phyloP scores from a whole-genome alignment of 2,113 vertebrate genomes.

The Dromaius novaehollandiae region DNA sequence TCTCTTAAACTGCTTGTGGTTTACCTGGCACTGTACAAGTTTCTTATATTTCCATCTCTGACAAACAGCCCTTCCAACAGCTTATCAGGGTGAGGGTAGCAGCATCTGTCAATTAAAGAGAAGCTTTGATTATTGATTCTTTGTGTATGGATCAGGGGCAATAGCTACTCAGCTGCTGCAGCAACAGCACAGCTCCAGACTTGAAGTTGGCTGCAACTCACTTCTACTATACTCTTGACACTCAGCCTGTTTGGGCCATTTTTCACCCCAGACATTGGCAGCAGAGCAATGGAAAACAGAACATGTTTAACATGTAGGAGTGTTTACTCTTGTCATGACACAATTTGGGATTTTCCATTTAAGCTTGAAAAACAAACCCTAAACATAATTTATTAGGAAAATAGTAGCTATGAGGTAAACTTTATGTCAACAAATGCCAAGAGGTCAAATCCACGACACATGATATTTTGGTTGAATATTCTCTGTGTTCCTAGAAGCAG shows the following conservation, averaged over 20 bases:
- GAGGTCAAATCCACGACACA: slow-evolving; percentile 28
- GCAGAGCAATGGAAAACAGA: slow-evolving; percentile 55
- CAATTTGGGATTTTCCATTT: slow-evolving; percentile 64
- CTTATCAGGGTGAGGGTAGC: not conserved
- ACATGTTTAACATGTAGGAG: slow-evolving; percentile 48
- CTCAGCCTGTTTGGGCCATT: slow-evolving; percentile 15
- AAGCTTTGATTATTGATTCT: slow-evolving; percentile 1
- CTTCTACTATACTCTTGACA: not conserved
- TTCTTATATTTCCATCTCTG: not conserved
- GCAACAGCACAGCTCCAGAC: not conserved
- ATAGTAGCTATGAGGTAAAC: slow-evolving; percentile 64
- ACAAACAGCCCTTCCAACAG: not conserved
- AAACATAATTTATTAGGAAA: slow-evolving; percentile 63
- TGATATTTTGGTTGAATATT: slow-evolving; percentile 41
- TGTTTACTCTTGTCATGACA: slow-evolving; percentile 64
- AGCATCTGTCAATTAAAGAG: not conserved
- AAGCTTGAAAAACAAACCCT: slow-evolving; percentile 52
- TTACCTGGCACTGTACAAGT: not conserved
- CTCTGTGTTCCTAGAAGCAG: slow-evolving; percentile 66
- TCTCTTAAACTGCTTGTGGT: not conserved
- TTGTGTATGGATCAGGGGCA: not conserved
- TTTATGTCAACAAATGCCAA: not conserved
- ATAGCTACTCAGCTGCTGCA: not conserved
- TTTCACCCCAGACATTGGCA: slow-evolving; percentile 57
- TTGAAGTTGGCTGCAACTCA: not conserved